phyloP scores from a whole-genome alignment of 2,113 vertebrate species.

The Numida meleagris region DNA sequence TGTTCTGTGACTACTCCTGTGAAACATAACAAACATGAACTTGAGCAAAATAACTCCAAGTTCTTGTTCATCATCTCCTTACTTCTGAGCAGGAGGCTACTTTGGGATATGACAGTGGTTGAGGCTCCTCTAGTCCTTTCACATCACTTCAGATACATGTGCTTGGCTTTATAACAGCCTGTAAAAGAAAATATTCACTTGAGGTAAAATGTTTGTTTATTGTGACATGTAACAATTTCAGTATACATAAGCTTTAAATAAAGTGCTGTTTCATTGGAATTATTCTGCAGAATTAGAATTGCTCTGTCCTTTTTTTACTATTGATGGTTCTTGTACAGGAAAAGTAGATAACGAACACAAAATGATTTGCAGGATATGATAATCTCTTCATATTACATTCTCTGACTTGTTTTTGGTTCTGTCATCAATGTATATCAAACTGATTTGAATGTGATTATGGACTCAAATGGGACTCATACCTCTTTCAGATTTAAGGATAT shows the following conservation, averaged over 20 bases:
- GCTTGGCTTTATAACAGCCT: neutral
- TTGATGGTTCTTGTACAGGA: neutral
- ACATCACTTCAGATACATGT: neutral
- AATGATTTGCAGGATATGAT: neutral
- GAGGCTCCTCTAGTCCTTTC: neutral
- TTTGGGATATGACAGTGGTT: neutral
- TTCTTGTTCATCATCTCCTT: neutral
- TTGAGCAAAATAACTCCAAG: neutral
- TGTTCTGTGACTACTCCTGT: neutral
- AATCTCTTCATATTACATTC: neutral
- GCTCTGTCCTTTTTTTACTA: neutral
- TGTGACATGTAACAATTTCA: neutral
- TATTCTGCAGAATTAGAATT: neutral
- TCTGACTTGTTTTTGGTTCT: neutral
- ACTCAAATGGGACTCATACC: neutral
- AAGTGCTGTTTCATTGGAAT: neutral
- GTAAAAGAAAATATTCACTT: neutral
- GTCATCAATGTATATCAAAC: neutral
- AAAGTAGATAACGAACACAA: neutral
- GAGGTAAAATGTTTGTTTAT: neutral
- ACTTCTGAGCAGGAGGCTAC: neutral
- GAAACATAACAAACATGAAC: neutral
- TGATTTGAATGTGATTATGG: neutral
- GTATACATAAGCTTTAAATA: neutral
- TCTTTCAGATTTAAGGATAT: neutral